These are phyloP conservation scores for Rotaria socialis DNA, from an alignment of 2,888 invertebrate genomes.

Conservation along the genomic window DNA sequence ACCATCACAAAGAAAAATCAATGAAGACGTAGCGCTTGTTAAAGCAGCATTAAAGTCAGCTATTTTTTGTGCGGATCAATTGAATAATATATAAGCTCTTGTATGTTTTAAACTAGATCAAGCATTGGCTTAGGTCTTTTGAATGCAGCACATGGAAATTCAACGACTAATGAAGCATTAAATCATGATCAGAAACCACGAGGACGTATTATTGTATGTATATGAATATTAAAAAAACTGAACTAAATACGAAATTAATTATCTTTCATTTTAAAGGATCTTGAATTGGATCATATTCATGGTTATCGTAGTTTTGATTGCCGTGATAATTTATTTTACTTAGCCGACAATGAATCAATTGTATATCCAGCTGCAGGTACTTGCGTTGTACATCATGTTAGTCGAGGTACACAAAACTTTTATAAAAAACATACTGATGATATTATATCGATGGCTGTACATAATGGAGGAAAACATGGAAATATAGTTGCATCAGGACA, in stretches of 20 bases:
- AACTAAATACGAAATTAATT: no score
- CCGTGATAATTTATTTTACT: conserved; percentile 57
- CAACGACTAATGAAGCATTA: background rate
- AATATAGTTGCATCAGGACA: conserved; percentile 59
- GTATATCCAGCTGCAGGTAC: conserved; percentile 60
- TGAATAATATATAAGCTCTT: no score
- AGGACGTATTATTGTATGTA: conserved; percentile 27
- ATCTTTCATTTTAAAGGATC: conserved; percentile 50
- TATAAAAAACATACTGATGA: conserved; percentile 59
- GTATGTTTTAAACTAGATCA: background rate
- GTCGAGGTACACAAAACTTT: conserved; percentile 56
- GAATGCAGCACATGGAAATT: background rate
- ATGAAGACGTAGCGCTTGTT: background rate
- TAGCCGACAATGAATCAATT: conserved; percentile 56
- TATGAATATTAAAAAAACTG: no score
- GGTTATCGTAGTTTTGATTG: conserved; percentile 60
- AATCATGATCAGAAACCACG: background rate
- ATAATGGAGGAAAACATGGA: conserved; percentile 57
- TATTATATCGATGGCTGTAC: conserved; percentile 58
- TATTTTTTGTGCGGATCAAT: background rate
- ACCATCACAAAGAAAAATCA: background rate
- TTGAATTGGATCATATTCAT: conserved; percentile 57
- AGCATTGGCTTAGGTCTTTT: background rate
- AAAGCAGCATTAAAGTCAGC: background rate
- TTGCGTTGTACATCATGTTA: conserved; percentile 57